Base-by-base conservation (phyloP, 2,888 invertebrate species). In the Caenorhabditis sp. region DNA sequence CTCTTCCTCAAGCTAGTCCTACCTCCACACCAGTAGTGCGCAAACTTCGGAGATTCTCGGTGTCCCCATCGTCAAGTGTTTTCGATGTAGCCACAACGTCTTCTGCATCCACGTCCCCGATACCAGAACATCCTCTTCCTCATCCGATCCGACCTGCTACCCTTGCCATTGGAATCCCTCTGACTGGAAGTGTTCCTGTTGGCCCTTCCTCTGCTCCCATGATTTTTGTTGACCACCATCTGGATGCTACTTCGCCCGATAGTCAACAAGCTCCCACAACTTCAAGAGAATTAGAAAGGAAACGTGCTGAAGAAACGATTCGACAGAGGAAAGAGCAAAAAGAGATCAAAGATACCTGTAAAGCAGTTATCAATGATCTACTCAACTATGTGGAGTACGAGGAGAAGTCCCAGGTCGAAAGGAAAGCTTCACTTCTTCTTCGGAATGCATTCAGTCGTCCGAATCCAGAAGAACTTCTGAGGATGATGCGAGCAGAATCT, bases 341-440 rank as follows among this genome's bases (percentile, higher is more conserved):
- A 22, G 69, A 82, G 19, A 82, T 75, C 10, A 74, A 61, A 19
- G 56, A 81, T 38, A 81, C 79, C 14, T 88, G 88, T 54, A 58
- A 59, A 66, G 38, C 70, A 8, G 89, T 89, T n/a, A 85, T 89
- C 35, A 83, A 66, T 26, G 89, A 89, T 83, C 74, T 89, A 10
- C 74, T 89, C 59, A 88, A 88, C 69, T 89, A 88, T 73, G 86
- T 88, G 44, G 85, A 85, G 35, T 88, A 88, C 64, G 89, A 89
- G 51, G 87, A 89, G 54, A 82, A 76, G 63, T 85, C 87, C 0
- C 73, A 72, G 28, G 85, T 82, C n/a, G 89, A 89, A 58, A 44
- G 89, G 28, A 89, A 89, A 79, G 80, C 79, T n/a, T 88, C 87
- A 1, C 47, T 89, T 7, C 73, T 88, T 7, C 77, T 89, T 10